Percentiles rank a stretch among this genome's conserved stretches.
Evolutionary conservation across 2,888 invertebrate genomes (phyloP).

Genomic region (Netelia melanura): DNA sequence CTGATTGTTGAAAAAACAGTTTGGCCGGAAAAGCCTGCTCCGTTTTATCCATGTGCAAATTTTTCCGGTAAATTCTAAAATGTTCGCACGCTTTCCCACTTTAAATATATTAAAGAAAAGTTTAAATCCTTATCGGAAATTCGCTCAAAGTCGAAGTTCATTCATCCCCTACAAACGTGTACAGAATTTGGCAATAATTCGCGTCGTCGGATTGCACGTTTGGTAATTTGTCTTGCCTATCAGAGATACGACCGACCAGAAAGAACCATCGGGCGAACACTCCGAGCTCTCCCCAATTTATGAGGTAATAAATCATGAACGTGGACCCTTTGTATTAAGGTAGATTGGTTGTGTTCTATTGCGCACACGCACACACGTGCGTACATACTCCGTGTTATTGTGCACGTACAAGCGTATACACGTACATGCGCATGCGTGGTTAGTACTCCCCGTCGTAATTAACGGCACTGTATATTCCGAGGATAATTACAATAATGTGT

Average conservation of each 20-base stretch:
- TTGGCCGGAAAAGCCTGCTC: neutral
- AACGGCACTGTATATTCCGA: conserved; percentile 83
- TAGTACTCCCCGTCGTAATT: conserved; percentile 76
- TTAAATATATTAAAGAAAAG: neutral
- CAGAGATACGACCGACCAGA: conserved; percentile 59
- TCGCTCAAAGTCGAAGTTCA: neutral
- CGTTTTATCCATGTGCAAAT: neutral
- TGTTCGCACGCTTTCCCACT: neutral
- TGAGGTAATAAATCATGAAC: conserved; percentile 81
- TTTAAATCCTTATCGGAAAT: neutral
- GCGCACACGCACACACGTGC: conserved; percentile 70
- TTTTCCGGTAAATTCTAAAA: conserved; percentile 42
- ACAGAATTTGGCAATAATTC: conserved; percentile 44
- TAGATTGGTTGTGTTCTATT: conserved; percentile 82
- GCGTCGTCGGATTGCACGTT: conserved; percentile 26
- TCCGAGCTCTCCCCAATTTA: conserved; percentile 75
- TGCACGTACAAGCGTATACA: conserved; percentile 45
- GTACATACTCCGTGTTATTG: neutral
- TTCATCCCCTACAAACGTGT: neutral
- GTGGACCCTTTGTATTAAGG: conserved; percentile 80
- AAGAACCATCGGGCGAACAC: conserved; percentile 58
- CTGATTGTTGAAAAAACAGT: neutral
- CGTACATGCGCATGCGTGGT: conserved; percentile 52
- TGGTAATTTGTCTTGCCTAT: conserved; percentile 66
- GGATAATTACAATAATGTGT: conserved; percentile 85